Percentiles rank a stretch among this genome's conserved stretches.
These are phyloP conservation scores for Tenthredo notha DNA, from an alignment of 2,888 invertebrate genomes.

Conservation along the genomic window DNA sequence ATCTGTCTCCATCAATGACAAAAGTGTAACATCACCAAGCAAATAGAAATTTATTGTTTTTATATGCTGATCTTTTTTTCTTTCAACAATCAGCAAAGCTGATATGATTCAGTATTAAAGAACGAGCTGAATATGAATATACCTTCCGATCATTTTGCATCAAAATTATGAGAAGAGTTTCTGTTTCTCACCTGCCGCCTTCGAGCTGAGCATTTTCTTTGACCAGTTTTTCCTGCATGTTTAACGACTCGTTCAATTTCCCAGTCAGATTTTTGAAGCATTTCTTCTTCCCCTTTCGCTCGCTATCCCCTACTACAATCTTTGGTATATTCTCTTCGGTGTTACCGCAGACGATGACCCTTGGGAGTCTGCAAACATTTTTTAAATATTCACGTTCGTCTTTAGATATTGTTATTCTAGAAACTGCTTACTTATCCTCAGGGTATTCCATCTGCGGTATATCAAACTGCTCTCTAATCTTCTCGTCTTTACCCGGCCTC, in stretches of 20 bases:
- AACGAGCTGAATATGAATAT: not conserved
- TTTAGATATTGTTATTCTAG: not conserved
- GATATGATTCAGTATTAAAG: not conserved
- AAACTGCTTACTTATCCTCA: conserved; percentile 70
- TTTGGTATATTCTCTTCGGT: conserved; percentile 80
- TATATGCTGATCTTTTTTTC: conserved; percentile 9
- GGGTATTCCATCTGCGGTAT: conserved; percentile 69
- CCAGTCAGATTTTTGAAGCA: conserved; percentile 77
- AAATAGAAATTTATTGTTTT: conserved; percentile 36
- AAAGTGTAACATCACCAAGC: conserved; percentile 37
- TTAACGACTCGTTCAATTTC: conserved; percentile 83
- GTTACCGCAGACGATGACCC: conserved; percentile 80
- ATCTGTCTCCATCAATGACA: conserved; percentile 56
- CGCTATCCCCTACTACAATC: conserved; percentile 80
- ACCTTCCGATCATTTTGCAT: not conserved
- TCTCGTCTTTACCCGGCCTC: not conserved
- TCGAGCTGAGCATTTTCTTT: conserved; percentile 85
- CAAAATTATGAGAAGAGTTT: conserved; percentile 25
- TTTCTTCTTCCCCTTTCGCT: conserved; percentile 70
- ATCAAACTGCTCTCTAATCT: conserved; percentile 64
- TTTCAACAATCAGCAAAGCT: conserved; percentile 36
- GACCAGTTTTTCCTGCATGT: conserved; percentile 85
- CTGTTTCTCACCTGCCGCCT: conserved; percentile 81
- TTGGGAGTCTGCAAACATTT: conserved; percentile 73
- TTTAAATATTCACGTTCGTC: not conserved